Evolutionary conservation across 2,888 invertebrate species (phyloP).

Genomic region (Encarsia formosa): DNA sequence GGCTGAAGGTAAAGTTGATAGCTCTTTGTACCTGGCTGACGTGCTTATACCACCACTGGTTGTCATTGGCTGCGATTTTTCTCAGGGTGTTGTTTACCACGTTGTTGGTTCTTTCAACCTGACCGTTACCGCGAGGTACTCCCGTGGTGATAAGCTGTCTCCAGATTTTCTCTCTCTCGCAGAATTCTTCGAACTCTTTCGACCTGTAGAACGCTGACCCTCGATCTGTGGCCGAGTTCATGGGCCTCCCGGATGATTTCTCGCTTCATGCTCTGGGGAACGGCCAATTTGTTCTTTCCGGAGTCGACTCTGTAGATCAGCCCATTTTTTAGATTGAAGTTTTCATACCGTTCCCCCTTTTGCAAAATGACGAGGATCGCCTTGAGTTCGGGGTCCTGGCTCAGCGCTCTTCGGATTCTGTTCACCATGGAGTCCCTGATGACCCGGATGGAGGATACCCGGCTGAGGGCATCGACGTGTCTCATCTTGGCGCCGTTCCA

Average conservation of each 20-base stretch:
- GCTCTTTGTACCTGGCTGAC: too few species aligned
- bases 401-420: not conserved
- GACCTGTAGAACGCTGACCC: too few species aligned
- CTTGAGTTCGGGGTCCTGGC: not conserved
- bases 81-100: too few species aligned
- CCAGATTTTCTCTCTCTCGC: too few species aligned
- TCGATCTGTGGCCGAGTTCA: not conserved
- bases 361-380: not conserved
- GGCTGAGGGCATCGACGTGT: conserved; percentile 6
- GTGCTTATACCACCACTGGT: too few species aligned
- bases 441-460: not conserved
- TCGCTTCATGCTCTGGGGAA: not conserved
- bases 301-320: not conserved
- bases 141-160: too few species aligned
- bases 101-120: too few species aligned
- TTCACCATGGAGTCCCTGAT: not conserved
- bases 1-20: too few species aligned
- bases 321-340: not conserved
- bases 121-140: too few species aligned
- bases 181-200: too few species aligned
- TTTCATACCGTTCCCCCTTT: not conserved
- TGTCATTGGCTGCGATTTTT: too few species aligned
- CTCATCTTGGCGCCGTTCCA: not conserved
- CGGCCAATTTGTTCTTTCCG: not conserved
- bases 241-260: not conserved